phyloP scores from a whole-genome alignment of 2,797 vertebrate genomes.

The Myotis myotis region DNA sequence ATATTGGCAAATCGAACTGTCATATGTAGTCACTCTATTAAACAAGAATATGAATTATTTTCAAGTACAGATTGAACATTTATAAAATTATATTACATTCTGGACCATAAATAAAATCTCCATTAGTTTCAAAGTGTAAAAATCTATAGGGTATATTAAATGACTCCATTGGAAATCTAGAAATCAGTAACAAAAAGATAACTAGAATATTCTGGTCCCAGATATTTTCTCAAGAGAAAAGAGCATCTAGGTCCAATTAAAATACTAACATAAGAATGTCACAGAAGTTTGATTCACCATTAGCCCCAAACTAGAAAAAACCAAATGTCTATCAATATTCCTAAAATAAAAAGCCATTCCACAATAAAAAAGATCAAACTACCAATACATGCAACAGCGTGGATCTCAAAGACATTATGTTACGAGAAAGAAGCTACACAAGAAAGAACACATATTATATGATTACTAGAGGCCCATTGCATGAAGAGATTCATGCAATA shows the following conservation, averaged over 20 bases:
- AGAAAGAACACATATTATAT: neutral
- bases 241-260: neutral
- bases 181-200: constrained; percentile 28
- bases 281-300: neutral
- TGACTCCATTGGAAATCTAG: neutral
- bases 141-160: neutral
- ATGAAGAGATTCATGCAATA: no score
- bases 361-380: neutral
- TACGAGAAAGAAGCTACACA: neutral
- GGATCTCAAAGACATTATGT: neutral
- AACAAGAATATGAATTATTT: constrained; percentile 10
- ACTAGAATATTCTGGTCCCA: neutral
- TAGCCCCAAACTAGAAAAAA: constrained; percentile 17
- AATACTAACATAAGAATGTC: neutral
- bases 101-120: constrained; percentile 9
- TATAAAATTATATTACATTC: constrained; percentile 12
- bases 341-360: neutral
- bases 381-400: neutral
- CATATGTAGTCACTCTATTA: neutral
- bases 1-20: neutral
- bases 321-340: neutral
- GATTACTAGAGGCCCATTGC: neutral
- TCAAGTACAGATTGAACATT: neutral
- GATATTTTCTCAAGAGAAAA: constrained; percentile 25
- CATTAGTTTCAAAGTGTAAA: neutral